Evolutionary conservation across 2,113 vertebrate genomes (phyloP), one percentile per base, ranked within the genome.

Genomic region (Macrotis lagotis): DNA sequence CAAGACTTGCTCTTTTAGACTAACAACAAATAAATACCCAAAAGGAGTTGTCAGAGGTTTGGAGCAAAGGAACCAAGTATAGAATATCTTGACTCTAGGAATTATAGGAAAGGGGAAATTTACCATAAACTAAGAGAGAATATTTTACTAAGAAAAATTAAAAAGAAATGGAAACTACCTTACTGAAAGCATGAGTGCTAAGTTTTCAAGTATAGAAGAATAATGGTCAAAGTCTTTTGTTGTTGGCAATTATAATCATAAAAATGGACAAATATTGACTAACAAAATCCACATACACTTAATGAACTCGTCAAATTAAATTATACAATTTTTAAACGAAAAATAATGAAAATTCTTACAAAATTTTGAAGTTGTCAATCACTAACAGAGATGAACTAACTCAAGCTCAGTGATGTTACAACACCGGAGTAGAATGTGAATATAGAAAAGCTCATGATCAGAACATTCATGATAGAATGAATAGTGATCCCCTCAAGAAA

Each of bases 271-370:
- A 95, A 97, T 51, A 96, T 91, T 89, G 48, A 91, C 59, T 95
- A 96, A 96, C 97, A 97, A 97, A 97, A 96, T 90, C 90, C 96
- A 90, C 50, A 95, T 50, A 93, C 95, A 97, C 92, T 97, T 92
- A 44, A 55, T 93, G 90, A 96, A 49, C 37, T 96, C 94, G 97
- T 92, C 51, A 96, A 97, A 97, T 91, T 97, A 95, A 92, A 0
- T 88, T 92, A 92, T 94, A 92, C 37, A 48, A 95, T 94, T 55
- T 55, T 47, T 83, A 66, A 91, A 49, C 52, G 50, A 44, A 74
- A 83, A 19, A 44, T 8, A 83, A 83, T 83, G 19, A 83, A 44
- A 44, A 24, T 8, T 8, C 44, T 25, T 26, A 11, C 26, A 51
- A 31, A 28, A 89, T 19, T 28, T 91, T 53, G 92, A 96, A 83